Evolutionary conservation across 1,140 invertebrate species (phyloP), one percentile per base, ranked within the genome.

Genomic region (Drosophila nannoptera): DNA sequence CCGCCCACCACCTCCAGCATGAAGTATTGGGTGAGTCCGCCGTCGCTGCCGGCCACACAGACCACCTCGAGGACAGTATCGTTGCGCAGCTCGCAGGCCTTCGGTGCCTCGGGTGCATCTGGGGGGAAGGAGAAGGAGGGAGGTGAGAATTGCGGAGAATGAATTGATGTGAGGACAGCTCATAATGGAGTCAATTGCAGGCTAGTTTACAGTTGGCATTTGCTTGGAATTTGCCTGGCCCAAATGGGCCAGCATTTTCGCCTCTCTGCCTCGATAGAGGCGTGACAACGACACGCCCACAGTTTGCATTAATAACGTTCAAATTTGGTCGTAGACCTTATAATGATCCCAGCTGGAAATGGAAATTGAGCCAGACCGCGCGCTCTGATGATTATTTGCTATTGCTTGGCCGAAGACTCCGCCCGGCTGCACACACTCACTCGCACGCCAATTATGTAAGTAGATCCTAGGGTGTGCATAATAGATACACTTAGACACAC

Each of bases 1-100:
- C 92, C 90, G 83, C 94, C 94, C 67, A 94, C 92, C 42, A 96
- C 94, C 90, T 97, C 95, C 49, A 97, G 90, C 46, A 96, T 90
- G 89, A 97, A 97, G 81, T 93, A 93, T 89, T 97, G 96, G 12
- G 93, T 92, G 14, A 96, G 91, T 5, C 96, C 96, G 8, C 96
- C 96, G 77, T 96, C 94, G 75, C 93, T 93, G 14, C 95, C 95
- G 0, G 95, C 92, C 49, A 92, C 90, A 89, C 96, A 97, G 58
- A 92, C 93, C 45, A 97, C 94, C 87, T 94, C 93, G 53, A 96
- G 90, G 8, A 91, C 87, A 36, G 91, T 92, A 42, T 93, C 92
- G 89, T 95, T 94, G 75, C 92, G 91, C 58, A 95, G 86, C 43
- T 92, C 90, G 82, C 94, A 95, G 84, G 94, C 92, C 73, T 90